Evolutionary conservation across 2,888 invertebrate genomes (phyloP), one percentile per base, ranked within the genome.

Genomic region (Carabus problematicus): DNA sequence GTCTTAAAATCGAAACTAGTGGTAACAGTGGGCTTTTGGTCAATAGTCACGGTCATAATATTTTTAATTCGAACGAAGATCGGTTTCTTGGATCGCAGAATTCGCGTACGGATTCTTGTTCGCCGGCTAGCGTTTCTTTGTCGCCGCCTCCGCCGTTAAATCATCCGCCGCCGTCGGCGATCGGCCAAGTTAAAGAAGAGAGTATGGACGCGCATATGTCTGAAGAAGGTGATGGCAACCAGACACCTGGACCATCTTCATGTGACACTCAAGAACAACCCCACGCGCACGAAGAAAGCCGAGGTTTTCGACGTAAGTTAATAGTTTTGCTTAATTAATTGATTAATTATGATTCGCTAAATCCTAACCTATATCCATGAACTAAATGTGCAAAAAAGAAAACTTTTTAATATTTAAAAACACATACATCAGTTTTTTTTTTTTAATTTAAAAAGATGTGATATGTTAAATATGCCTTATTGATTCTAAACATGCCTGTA

Each of bases 301-400:
- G 86, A 79, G 86, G 85, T 79, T 86, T 86, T 79, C 82, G 86
- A 81, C 85, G 87, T 87, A 84, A 87, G 87, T 86, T 76, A 67
- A 52, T 8, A 16, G 70, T 73, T 70, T 75, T 72, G 59, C 40
- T 55, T 71, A 64, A 41, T 18, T 67, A 11, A 40, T 68, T 66
- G 3, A 40, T 29, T 63, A 45, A 40, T 29, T 63, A 45, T 14
- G 3, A 54, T 54, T n/a, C 11, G 16, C 54, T 14, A 9, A 14
- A n/a, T n/a, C 29, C 2, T 3, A 29, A 29, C 6, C 29, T 6
- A 29, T 29, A 29, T 29, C 6, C 6, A 29, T 29, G 29, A 29
- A 29, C 6, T 29, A 29, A 29, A 29, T 29, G 2, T n/a, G 3
- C 16, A 16, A 3, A 54, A 54, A 2, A 3, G 16, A 54, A 12